Conservation (phyloP, 2,797 vertebrate species). For the Helostoma temminkii region DNA sequence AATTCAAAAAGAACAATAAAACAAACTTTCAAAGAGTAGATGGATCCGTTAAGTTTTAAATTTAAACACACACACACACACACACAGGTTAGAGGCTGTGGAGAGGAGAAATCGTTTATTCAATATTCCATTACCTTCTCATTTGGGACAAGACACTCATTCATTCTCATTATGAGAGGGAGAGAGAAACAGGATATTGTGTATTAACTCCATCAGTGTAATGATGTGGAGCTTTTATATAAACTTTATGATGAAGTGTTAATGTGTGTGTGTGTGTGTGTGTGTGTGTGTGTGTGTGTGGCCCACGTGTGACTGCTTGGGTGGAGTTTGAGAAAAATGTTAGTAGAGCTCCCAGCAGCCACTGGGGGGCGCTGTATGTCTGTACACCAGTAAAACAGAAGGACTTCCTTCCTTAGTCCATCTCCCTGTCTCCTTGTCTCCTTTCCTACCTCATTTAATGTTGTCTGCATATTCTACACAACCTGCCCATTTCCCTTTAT, state of each 20-base stretch:
- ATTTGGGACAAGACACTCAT: conserved; percentile 48
- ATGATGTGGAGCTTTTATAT: conserved; percentile 59
- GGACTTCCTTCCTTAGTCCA: background rate
- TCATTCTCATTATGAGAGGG: conserved; percentile 64
- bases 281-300: conserved; percentile 16
- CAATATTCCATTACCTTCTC: conserved; percentile 62
- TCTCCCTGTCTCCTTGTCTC: background rate
- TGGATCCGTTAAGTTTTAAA: conserved; percentile 1
- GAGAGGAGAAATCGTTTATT: conserved; percentile 53
- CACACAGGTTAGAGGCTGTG: conserved; percentile 21
- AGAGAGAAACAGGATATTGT: conserved; percentile 52
- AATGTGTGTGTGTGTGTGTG: conserved; percentile 1
- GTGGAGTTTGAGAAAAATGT: background rate
- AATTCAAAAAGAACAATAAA: background rate
- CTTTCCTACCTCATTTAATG: background rate
- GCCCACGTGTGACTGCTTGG: background rate
- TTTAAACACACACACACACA: conserved; percentile 24
- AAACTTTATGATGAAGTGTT: conserved; percentile 44
- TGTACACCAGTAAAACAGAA: conserved; percentile 1
- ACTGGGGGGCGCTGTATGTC: conserved; percentile 43
- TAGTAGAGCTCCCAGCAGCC: conserved; percentile 14
- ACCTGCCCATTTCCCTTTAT: no score
- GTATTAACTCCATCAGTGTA: conserved; percentile 59
- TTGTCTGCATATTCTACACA: background rate
- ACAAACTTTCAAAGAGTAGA: background rate